phyloP scores from a whole-genome alignment of 2,113 vertebrate species.

The Thunnus thynnus region DNA sequence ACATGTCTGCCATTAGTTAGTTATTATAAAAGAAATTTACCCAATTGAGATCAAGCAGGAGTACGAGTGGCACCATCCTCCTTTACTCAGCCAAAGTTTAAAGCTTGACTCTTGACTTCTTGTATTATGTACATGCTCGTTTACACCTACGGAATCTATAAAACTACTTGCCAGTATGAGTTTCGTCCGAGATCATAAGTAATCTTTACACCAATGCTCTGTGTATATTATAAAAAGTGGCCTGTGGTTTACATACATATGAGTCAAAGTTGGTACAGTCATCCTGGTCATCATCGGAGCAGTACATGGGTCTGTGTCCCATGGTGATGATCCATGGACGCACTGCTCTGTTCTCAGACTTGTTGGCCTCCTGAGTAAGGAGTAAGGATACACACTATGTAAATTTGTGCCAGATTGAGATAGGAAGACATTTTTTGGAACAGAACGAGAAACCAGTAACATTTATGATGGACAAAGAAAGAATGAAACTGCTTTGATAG shows the following conservation, averaged over 20 bases:
- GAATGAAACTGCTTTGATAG: not conserved
- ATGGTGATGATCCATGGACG: conserved; percentile 93
- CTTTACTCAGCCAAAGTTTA: not conserved
- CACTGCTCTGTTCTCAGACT: conserved; percentile 76
- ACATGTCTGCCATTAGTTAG: conserved; percentile 27
- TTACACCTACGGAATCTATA: not conserved
- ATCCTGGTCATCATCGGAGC: conserved; percentile 89
- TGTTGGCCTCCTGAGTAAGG: conserved; percentile 82
- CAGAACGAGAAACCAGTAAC: not conserved
- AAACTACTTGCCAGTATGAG: not conserved
- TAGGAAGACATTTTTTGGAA: not conserved
- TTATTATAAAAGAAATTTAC: conserved; percentile 6
- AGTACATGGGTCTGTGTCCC: conserved; percentile 95
- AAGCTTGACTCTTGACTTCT: not conserved
- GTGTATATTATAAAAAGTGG: not conserved
- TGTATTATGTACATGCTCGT: not conserved
- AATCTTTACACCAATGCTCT: too few species aligned
- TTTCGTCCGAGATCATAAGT: not conserved
- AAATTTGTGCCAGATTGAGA: not conserved
- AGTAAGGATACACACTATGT: not conserved
- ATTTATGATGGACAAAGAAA: not conserved
- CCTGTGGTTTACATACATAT: conserved; percentile 74
- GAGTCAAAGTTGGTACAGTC: conserved; percentile 89
- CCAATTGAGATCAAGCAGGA: not conserved
- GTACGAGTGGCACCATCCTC: not conserved